Evolutionary conservation across 2,797 vertebrate genomes (phyloP).

Genomic region (Coregonus ussuriensis): DNA sequence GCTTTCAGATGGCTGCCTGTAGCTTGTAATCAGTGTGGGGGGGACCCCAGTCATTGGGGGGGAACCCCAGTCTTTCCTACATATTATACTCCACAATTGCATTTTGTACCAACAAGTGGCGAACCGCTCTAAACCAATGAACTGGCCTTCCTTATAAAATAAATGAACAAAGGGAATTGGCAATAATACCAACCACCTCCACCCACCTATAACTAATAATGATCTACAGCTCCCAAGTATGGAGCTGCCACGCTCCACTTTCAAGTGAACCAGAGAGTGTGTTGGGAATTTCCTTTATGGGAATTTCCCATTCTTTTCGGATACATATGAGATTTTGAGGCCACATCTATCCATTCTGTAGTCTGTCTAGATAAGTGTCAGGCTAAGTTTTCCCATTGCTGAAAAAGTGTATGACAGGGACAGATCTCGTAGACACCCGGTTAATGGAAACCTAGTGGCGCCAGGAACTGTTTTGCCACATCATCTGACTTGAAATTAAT

Average conservation of each 20-base stretch:
- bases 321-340: constrained; percentile 41
- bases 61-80: too few relatives aligned
- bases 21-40: constrained; percentile 63
- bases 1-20: constrained; percentile 30
- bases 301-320: constrained; percentile 72
- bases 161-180: constrained; percentile 26
- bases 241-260: constrained; percentile 33
- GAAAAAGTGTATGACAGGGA: neutral
- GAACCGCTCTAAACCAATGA: constrained; percentile 8
- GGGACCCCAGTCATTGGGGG: too few relatives aligned
- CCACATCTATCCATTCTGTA: constrained; percentile 59
- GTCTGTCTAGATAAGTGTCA: constrained; percentile 57
- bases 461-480: constrained; percentile 10
- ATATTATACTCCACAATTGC: constrained; percentile 34
- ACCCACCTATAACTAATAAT: constrained; percentile 37
- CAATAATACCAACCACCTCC: constrained; percentile 26
- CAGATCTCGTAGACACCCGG: neutral
- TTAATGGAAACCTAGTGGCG: constrained; percentile 16
- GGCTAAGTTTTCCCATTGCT: constrained; percentile 21
- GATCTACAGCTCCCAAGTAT: constrained; percentile 39
- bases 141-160: constrained; percentile 33
- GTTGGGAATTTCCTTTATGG: constrained; percentile 76
- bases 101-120: constrained; percentile 36
- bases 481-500: constrained; percentile 46
- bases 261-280: constrained; percentile 10